Percentiles rank a stretch among this genome's conserved stretches.
phyloP scores from a whole-genome alignment of 2,113 vertebrate species.

The Actenoides lindsayi region DNA sequence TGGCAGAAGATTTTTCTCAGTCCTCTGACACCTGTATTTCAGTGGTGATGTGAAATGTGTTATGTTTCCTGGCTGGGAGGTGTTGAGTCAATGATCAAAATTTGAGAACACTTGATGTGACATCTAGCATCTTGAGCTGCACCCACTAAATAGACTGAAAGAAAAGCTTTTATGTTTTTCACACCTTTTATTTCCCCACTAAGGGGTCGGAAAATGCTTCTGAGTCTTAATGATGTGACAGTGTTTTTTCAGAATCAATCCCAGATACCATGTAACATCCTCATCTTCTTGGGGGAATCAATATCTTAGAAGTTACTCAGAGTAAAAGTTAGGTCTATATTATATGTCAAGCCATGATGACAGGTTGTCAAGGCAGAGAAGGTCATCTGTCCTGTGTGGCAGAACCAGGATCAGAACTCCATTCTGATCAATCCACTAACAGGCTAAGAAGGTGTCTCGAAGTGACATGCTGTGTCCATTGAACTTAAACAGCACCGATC shows the following conservation, averaged over 20 bases:
- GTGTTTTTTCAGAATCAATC: conserved; percentile 8
- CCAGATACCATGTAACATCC: not conserved
- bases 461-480: conserved; percentile 28
- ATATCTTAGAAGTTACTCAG: conserved; percentile 25
- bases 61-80: not conserved
- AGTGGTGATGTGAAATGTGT: not conserved
- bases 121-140: not conserved
- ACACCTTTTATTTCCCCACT: not conserved
- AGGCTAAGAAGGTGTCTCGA: conserved; percentile 31
- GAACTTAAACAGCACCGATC: conserved; percentile 39
- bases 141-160: conserved; percentile 14
- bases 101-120: not conserved
- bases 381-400: not conserved
- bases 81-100: not conserved
- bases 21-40: not conserved
- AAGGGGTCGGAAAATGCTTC: conserved; percentile 2
- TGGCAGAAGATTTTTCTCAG: not conserved
- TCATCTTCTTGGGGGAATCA: not conserved
- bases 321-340: conserved; percentile 37
- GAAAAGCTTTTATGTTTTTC: conserved; percentile 11
- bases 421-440: conserved; percentile 20
- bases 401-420: not conserved
- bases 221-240: not conserved
- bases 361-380: conserved; percentile 37
- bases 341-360: not conserved